Evolutionary conservation across 1,140 invertebrate genomes (phyloP).

Genomic region (Papilio machaon): DNA sequence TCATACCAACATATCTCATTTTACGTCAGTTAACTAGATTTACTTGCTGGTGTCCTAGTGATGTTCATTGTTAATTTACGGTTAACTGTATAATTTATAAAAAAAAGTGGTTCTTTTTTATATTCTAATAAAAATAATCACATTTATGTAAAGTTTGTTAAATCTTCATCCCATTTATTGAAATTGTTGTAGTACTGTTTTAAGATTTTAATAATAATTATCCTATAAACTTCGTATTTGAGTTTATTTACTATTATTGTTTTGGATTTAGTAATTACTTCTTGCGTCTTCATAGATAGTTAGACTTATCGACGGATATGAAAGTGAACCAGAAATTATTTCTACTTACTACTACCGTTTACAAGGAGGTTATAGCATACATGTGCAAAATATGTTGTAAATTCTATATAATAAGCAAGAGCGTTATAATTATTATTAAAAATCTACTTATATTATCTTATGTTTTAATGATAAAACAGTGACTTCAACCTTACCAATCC

Average conservation of each 20-base stretch:
- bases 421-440: neutral
- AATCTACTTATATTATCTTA: neutral
- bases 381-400: neutral
- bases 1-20: neutral
- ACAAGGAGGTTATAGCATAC: neutral
- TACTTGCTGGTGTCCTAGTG: slow-evolving; percentile 27
- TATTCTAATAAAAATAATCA: neutral
- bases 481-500: no score
- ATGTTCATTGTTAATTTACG: slow-evolving; percentile 7
- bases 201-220: no score
- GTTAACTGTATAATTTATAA: neutral
- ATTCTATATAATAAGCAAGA: neutral
- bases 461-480: no score
- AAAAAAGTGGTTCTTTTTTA: slow-evolving; percentile 8
- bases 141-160: neutral
- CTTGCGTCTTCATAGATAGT: neutral
- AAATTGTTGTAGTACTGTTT: no score
- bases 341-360: neutral
- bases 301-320: neutral
- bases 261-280: no score
- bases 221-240: neutral
- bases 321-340: neutral
- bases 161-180: no score
- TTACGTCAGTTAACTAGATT: slow-evolving; percentile 11
- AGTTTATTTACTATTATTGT: neutral